phyloP scores from a whole-genome alignment of 2,113 vertebrate genomes.

The Arizona elegans region DNA sequence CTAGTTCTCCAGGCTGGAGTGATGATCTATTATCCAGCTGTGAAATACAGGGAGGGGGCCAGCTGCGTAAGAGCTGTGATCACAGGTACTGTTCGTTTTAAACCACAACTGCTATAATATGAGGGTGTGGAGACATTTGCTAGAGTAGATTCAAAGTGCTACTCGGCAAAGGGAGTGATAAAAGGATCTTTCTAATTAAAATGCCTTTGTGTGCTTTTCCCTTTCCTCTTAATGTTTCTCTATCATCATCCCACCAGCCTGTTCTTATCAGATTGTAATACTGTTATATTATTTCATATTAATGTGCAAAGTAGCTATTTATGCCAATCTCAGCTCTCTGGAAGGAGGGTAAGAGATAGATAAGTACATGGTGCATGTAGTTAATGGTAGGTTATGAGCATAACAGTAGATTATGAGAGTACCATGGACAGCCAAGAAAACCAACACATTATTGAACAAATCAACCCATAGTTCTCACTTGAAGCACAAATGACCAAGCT shows the following conservation, averaged over 20 bases:
- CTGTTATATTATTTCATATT: not conserved
- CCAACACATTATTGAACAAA: not conserved
- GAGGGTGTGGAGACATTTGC: fast-evolving
- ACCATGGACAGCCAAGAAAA: not conserved
- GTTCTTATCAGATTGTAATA: not conserved
- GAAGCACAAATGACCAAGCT: not conserved
- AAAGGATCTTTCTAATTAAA: not conserved
- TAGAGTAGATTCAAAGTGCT: not conserved
- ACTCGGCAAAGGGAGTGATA: not conserved
- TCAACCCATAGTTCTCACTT: not conserved
- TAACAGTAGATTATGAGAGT: not conserved
- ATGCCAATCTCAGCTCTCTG: not conserved
- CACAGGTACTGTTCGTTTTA: not conserved
- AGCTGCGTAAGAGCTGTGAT: not conserved
- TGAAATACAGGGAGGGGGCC: not conserved
- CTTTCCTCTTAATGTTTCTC: not conserved
- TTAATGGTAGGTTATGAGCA: not conserved
- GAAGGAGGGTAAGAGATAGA: not conserved
- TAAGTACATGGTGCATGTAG: not conserved
- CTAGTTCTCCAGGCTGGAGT: conserved; percentile 49
- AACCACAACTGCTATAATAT: conserved; percentile 1
- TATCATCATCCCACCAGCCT: not conserved
- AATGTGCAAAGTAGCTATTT: not conserved
- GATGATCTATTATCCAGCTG: conserved; percentile 40
- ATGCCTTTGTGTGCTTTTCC: not conserved